Percentiles rank a stretch among this genome's conserved stretches.
Evolutionary conservation across 2,113 vertebrate species (phyloP).

Genomic region (Onychostruthus taczanowskii): DNA sequence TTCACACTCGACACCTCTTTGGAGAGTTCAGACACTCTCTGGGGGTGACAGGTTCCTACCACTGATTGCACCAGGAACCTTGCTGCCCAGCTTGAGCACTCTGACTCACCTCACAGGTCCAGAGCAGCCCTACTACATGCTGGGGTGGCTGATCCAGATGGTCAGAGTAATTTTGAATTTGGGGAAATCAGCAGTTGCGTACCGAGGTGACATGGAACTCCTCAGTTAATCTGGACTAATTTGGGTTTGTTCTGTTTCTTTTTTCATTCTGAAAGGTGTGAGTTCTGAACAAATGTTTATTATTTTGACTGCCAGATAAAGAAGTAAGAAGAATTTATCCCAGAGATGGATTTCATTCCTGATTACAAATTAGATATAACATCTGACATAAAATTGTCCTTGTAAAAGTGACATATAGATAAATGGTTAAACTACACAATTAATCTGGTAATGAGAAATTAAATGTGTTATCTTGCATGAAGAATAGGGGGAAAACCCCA

Average conservation of each 20-base stretch:
- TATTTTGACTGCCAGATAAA: background rate
- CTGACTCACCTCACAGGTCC: background rate
- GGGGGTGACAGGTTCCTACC: background rate
- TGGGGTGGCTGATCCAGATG: background rate
- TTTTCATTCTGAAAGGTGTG: background rate
- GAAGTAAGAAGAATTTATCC: background rate
- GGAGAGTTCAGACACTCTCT: background rate
- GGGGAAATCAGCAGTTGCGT: background rate
- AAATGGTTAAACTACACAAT: background rate
- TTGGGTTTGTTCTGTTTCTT: background rate
- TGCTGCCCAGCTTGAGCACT: rapidly evolving
- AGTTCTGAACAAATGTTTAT: background rate
- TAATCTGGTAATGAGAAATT: background rate
- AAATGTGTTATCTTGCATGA: background rate
- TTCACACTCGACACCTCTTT: background rate
- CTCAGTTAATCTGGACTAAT: background rate
- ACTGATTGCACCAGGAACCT: background rate
- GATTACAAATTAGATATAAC: background rate
- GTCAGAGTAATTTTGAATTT: background rate
- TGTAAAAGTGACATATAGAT: background rate
- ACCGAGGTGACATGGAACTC: background rate
- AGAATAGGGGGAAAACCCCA: background rate
- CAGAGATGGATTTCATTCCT: background rate
- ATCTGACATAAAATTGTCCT: background rate
- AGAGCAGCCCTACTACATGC: background rate